These are phyloP conservation scores for Digitonthophagus gazella DNA, from an alignment of 2,888 invertebrate genomes.

Conservation along the genomic window DNA sequence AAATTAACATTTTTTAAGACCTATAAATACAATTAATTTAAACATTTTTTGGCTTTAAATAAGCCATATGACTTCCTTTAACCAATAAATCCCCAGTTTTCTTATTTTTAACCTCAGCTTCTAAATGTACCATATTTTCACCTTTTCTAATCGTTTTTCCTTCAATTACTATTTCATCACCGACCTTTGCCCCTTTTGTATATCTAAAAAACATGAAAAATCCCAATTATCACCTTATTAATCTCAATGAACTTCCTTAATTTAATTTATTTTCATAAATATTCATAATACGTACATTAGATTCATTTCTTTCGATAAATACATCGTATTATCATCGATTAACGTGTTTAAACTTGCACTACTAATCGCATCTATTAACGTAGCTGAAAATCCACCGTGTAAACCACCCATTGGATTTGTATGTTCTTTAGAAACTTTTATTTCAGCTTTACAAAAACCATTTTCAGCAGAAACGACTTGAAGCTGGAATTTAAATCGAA, in stretches of 20 bases:
- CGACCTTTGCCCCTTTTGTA: slow-evolving; percentile 70
- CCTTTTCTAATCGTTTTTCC: slow-evolving; percentile 76
- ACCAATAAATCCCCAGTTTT: slow-evolving; percentile 71
- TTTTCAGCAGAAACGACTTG: slow-evolving; percentile 56
- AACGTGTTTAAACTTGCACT: slow-evolving; percentile 79
- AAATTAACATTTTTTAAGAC: no score
- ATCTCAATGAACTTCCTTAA: no score
- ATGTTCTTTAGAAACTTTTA: slow-evolving; percentile 72
- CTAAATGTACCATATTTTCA: slow-evolving; percentile 76
- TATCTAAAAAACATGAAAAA: slow-evolving; percentile 62
- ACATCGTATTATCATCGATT: slow-evolving; percentile 56
- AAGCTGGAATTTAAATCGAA: slow-evolving; percentile 61
- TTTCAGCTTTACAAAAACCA: slow-evolving; percentile 73
- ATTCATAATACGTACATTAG: slow-evolving; percentile 62
- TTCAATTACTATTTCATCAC: slow-evolving; percentile 77
- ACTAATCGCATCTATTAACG: slow-evolving; percentile 74
- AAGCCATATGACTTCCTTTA: slow-evolving; percentile 69
- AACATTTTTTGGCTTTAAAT: background rate
- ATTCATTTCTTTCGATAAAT: slow-evolving; percentile 81
- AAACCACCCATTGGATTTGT: slow-evolving; percentile 71
- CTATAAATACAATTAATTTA: no score
- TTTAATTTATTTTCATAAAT: background rate
- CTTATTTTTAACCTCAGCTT: slow-evolving; percentile 76
- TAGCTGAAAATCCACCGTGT: slow-evolving; percentile 85
- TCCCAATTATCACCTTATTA: no score